Percentiles rank a stretch among this genome's conserved stretches.
Evolutionary conservation across 2,797 vertebrate genomes (phyloP).

Genomic region (Spinus olivaceus): DNA sequence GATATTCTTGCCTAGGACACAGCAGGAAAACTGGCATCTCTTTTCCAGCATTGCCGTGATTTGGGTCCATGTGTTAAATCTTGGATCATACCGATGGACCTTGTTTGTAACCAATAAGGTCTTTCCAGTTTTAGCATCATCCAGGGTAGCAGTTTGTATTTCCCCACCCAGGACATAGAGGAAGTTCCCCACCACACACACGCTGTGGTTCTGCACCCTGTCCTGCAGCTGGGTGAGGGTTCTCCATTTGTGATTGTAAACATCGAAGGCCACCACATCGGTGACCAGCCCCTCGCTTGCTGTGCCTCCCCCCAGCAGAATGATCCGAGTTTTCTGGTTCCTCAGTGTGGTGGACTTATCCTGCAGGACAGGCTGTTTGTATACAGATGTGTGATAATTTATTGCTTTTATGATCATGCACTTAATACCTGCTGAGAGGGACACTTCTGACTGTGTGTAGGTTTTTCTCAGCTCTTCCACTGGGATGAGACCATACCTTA

Average conservation of each 20-base stretch:
- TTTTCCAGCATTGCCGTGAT: constrained; percentile 82
- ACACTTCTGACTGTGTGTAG: constrained; percentile 76
- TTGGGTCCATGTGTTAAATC: constrained; percentile 84
- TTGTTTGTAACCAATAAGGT: constrained; percentile 72
- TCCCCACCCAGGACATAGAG: constrained; percentile 91
- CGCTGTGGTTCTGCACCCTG: constrained; percentile 81
- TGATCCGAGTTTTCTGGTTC: constrained; percentile 75
- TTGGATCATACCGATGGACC: constrained; percentile 89
- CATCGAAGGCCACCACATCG: constrained; percentile 83
- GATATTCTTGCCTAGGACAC: constrained; percentile 78
- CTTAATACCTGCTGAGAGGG: constrained; percentile 80
- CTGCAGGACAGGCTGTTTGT: constrained; percentile 85
- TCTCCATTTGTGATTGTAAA: constrained; percentile 79
- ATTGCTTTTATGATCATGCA: constrained; percentile 87
- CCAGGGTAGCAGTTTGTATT: constrained; percentile 40
- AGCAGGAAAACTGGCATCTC: constrained; percentile 87
- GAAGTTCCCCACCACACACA: constrained; percentile 88
- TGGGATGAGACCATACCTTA: constrained; percentile 84
- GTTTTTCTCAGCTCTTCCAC: constrained; percentile 74
- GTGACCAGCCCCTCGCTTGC: constrained; percentile 68
- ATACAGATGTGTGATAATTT: constrained; percentile 84
- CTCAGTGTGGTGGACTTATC: constrained; percentile 82
- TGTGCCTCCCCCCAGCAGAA: constrained; percentile 85
- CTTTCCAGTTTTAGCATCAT: constrained; percentile 29
- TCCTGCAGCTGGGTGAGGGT: constrained; percentile 72